phyloP scores from a whole-genome alignment of 2,888 invertebrate species.

The Geophilus truncorum region DNA sequence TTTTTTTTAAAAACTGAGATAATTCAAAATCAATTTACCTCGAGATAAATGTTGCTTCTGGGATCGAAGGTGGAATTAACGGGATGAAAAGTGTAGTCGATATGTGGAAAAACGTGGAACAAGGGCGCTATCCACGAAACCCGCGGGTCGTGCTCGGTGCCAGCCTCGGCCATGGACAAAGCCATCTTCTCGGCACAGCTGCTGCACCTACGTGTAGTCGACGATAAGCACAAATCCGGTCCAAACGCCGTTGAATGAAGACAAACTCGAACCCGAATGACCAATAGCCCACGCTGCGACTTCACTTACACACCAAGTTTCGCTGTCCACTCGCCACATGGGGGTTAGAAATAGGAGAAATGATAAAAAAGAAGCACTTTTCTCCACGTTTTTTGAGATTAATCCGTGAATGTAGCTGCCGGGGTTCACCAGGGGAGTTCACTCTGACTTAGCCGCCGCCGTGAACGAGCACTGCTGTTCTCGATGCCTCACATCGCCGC shows the following conservation, averaged over 20 bases:
- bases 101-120: constrained; percentile 84
- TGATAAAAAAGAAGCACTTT: background rate
- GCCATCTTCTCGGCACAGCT: background rate
- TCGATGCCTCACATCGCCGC: too few relatives aligned
- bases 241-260: background rate
- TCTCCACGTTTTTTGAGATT: too few relatives aligned
- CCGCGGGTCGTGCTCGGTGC: constrained; percentile 62
- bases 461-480: too few relatives aligned
- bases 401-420: too few relatives aligned
- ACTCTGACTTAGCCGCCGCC: too few relatives aligned
- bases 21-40: constrained; percentile 62
- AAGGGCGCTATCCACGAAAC: constrained; percentile 78
- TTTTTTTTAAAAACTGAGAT: too few relatives aligned
- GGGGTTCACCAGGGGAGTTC: too few relatives aligned
- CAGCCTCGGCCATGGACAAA: constrained; percentile 20
- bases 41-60: constrained; percentile 79
- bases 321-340: background rate
- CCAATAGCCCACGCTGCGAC: background rate
- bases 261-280: too few relatives aligned
- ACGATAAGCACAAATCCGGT: background rate
- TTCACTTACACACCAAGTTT: background rate
- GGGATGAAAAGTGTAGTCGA: constrained; percentile 81
- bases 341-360: background rate
- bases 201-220: background rate
- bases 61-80: constrained; percentile 90